Conservation (phyloP, 2,888 invertebrate genomes). For the Agonopterix subpropinquella region DNA sequence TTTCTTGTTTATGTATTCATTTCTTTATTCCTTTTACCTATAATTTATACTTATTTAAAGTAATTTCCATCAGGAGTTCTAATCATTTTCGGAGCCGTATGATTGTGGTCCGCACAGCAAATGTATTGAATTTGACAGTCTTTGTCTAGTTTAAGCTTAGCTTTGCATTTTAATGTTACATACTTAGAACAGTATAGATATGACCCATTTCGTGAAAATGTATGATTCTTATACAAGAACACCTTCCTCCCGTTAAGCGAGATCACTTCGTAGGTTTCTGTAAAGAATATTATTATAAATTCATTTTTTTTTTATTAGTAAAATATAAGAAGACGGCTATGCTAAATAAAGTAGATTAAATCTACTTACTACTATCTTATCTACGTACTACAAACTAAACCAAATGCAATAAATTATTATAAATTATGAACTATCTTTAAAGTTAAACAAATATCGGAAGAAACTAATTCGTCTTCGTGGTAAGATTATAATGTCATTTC, state of each 20-base stretch:
- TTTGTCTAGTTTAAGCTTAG: slow-evolving; percentile 13
- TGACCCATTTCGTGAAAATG: slow-evolving; percentile 22
- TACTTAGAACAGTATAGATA: slow-evolving; percentile 14
- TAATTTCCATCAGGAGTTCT: slow-evolving; percentile 7
- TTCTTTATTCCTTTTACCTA: no score
- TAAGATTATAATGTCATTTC: no score
- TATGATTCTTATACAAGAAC: slow-evolving; percentile 20
- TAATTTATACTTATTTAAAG: slow-evolving; percentile 6
- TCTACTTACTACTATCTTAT: no score
- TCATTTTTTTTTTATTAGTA: no score
- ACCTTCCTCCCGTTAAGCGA: slow-evolving; percentile 1
- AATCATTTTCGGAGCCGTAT: slow-evolving; percentile 20
- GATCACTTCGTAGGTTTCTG: neutral
- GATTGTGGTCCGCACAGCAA: slow-evolving; percentile 10
- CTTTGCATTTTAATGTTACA: slow-evolving; percentile 13
- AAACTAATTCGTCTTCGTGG: no score
- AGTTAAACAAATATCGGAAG: no score
- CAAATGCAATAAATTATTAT: no score
- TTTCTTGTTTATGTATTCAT: no score
- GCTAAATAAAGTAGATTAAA: no score
- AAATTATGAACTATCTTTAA: no score
- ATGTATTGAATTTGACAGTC: slow-evolving; percentile 2
- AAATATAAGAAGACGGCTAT: no score
- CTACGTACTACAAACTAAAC: no score
- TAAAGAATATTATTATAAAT: neutral